A percentile compares a stretch with the other conserved stretches of the same genome.
Evolutionary conservation across 2,888 invertebrate genomes (phyloP).

Genomic region (Drosophila histrio): DNA sequence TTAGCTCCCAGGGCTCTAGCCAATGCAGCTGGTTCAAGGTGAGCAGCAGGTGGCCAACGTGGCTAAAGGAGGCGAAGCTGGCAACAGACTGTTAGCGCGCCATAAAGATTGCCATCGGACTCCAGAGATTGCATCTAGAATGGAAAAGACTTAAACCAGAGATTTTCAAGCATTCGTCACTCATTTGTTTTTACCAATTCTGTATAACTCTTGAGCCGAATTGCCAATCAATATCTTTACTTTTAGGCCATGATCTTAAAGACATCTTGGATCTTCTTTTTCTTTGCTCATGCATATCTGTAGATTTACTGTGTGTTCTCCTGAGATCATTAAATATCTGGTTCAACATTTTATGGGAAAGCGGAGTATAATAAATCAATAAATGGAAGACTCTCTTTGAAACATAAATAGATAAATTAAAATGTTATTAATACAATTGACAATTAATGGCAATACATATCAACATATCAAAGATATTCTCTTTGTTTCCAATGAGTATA

Average conservation of each 20-base stretch:
- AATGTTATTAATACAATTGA: no score
- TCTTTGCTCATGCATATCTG: not conserved
- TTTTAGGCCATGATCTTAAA: not conserved
- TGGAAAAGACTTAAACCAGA: not conserved
- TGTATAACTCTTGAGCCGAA: not conserved
- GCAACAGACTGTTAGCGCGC: slow-evolving; percentile 40
- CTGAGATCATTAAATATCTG: not conserved
- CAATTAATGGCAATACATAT: no score
- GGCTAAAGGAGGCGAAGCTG: not conserved
- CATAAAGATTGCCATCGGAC: slow-evolving; percentile 44
- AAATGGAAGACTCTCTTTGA: no score
- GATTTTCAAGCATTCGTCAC: not conserved
- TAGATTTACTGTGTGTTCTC: not conserved
- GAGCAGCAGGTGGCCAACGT: slow-evolving; percentile 23
- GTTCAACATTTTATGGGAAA: not conserved
- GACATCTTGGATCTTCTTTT: not conserved
- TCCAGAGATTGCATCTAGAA: not conserved
- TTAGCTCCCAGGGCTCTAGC: not conserved
- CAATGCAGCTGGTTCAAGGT: slow-evolving; percentile 22
- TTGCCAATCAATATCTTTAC: not conserved
- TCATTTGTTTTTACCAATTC: not conserved
- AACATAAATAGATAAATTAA: no score
- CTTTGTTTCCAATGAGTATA: not conserved
- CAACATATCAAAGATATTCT: no score
- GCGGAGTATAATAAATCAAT: no score